These are phyloP conservation scores for Alsophila aescularia DNA, from an alignment of 2,888 invertebrate species.

Conservation along the genomic window DNA sequence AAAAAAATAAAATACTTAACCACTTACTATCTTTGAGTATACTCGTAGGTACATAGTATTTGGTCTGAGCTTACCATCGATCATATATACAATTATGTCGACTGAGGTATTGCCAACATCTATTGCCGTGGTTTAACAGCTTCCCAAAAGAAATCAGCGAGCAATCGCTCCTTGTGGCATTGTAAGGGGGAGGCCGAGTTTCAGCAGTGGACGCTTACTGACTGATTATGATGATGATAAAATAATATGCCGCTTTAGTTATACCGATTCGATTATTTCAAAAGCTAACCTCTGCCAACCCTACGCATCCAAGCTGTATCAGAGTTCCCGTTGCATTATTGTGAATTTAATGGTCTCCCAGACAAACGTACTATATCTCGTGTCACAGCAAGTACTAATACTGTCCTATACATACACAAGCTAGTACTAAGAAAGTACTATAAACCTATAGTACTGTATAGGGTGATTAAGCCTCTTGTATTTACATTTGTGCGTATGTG, in stretches of 20 bases:
- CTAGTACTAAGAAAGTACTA: background rate
- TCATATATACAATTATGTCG: too few relatives aligned
- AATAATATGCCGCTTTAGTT: too few relatives aligned
- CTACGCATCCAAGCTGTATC: conserved; percentile 39
- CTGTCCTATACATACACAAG: conserved; percentile 1
- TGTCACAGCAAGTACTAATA: conserved; percentile 31
- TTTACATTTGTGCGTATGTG: conserved; percentile 2
- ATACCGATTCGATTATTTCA: too few relatives aligned
- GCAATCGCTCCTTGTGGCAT: background rate
- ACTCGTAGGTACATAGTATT: too few relatives aligned
- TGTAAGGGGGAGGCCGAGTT: background rate
- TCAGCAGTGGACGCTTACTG: background rate
- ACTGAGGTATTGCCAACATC: too few relatives aligned
- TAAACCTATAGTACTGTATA: background rate
- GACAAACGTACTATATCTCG: conserved; percentile 46
- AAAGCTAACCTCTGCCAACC: conserved; percentile 37
- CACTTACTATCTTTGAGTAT: too few relatives aligned
- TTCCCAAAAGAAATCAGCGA: too few relatives aligned
- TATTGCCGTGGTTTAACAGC: too few relatives aligned
- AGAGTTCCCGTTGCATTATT: conserved; percentile 51
- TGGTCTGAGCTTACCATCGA: too few relatives aligned
- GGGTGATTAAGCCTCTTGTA: conserved; percentile 16
- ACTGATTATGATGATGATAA: background rate
- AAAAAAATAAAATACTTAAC: too few relatives aligned
- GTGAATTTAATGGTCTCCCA: conserved; percentile 56